Evolutionary conservation across 2,797 vertebrate species (phyloP).

Genomic region (Melanotaenia boesemani): DNA sequence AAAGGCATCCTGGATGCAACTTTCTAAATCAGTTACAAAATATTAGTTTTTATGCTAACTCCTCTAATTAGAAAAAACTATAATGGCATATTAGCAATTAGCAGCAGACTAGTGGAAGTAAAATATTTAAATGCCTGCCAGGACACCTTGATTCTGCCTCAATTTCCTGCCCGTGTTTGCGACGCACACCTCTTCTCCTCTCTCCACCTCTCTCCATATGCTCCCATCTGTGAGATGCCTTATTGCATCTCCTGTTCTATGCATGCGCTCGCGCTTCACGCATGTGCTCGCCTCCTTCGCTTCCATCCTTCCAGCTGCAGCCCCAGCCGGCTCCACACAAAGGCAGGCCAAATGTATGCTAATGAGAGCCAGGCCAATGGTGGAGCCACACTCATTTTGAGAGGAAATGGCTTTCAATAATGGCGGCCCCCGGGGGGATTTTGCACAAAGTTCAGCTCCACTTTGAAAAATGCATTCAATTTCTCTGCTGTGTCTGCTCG

Average conservation of each 20-base stretch:
- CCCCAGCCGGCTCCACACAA: constrained; percentile 76
- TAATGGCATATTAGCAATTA: constrained; percentile 8
- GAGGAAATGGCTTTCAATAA: constrained; percentile 84
- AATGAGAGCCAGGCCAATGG: constrained; percentile 80
- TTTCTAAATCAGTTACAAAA: neutral
- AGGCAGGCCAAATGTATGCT: constrained; percentile 82
- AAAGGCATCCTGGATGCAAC: neutral
- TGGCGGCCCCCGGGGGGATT: constrained; percentile 75
- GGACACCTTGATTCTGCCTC: constrained; percentile 29
- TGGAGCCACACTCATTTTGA: constrained; percentile 79
- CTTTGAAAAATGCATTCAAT: constrained; percentile 82
- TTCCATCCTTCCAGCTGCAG: constrained; percentile 69
- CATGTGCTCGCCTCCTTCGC: constrained; percentile 53
- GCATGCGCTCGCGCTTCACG: constrained; percentile 29
- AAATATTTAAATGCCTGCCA: constrained; percentile 41
- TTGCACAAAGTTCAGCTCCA: constrained; percentile 79
- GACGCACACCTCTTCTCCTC: constrained; percentile 25
- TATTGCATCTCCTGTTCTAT: constrained; percentile 50
- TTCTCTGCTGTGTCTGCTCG: constrained; percentile 62
- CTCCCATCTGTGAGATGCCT: constrained; percentile 65
- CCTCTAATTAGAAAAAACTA: constrained; percentile 6
- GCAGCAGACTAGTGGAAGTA: neutral
- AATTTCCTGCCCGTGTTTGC: constrained; percentile 29
- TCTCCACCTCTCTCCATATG: constrained; percentile 42
- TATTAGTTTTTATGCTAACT: neutral